A percentile compares a stretch with the other conserved stretches of the same genome.
Evolutionary conservation across 2,113 vertebrate genomes (phyloP).

Genomic region (Pelecanus crispus): DNA sequence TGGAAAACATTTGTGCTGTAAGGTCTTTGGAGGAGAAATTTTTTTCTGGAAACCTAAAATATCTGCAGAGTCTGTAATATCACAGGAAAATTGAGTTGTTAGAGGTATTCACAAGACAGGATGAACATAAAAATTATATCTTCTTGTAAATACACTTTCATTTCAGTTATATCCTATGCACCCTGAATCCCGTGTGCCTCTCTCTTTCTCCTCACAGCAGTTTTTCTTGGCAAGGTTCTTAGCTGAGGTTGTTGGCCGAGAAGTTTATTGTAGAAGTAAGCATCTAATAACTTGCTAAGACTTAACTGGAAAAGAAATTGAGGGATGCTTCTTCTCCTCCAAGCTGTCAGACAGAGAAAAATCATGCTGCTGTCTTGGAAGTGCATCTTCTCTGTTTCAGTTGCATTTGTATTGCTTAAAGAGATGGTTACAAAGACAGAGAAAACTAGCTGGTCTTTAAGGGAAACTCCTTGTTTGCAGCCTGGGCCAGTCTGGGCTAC

Average conservation of each 20-base stretch:
- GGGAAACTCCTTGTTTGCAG: not conserved
- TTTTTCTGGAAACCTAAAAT: not conserved
- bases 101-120: not conserved
- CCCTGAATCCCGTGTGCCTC: not conserved
- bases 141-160: not conserved
- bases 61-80: not conserved
- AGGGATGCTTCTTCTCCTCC: not conserved
- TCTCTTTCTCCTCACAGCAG: not conserved
- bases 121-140: not conserved
- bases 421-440: not conserved
- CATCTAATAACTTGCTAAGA: not conserved
- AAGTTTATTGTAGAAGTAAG: not conserved
- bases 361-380: not conserved
- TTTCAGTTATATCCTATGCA: not conserved
- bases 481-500: not conserved
- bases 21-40: not conserved
- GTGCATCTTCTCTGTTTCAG: not conserved
- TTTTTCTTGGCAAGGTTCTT: not conserved
- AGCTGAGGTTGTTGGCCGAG: not conserved
- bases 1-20: not conserved
- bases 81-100: not conserved
- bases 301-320: not conserved
- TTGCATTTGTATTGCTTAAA: not conserved
- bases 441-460: not conserved
- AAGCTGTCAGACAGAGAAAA: not conserved